Evolutionary conservation across 2,113 vertebrate species (phyloP), one percentile per base, ranked within the genome.

Genomic region (Catharus minimus): DNA sequence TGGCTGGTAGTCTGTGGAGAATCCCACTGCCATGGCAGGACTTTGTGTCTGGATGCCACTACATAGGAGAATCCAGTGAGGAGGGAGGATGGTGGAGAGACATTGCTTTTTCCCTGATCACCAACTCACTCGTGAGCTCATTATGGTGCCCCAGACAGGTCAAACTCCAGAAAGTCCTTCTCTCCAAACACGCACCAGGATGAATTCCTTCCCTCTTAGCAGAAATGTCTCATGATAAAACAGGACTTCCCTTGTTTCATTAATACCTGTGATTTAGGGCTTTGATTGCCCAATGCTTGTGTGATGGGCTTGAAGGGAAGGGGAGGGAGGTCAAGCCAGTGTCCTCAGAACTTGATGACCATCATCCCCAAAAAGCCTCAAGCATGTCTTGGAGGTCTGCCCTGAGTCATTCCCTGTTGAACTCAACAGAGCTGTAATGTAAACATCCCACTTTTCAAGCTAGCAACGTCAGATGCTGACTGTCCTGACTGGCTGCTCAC

Each of bases 231-330:
- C 74, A 86, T 3, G 19, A 84, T 64, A 58, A 73, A 89, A 23
- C 8, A 50, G 41, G 32, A 91, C 5, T 89, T 94, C 55, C 71
- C 21, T 44, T 58, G 22, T 95, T 96, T 87, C 89, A 55, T 93
- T 46, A 93, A 1, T 94, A 95, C 95, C 94, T 96, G 78, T 78
- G 75, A 91, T 91, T 89, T 76, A 92, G 58, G 33, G 44, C 46
- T 92, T 92, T 65, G 77, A 76, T 96, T 96, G 78, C 89, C 36
- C 55, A 96, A 96, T 0, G 1, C 8, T 76, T 4, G 1, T 85
- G 82, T 87, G 58, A 69, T 66, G 47, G 16, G 18, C 71, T 87
- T 85, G 55, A 91, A 83, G 11, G 38, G 21, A 88, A 61, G 41
- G 24, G 55, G 23, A 60, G 14, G 20, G 33, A 87, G 36, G 52